Base-by-base conservation (phyloP, 2,797 vertebrate species). In the Ataeniobius toweri region DNA sequence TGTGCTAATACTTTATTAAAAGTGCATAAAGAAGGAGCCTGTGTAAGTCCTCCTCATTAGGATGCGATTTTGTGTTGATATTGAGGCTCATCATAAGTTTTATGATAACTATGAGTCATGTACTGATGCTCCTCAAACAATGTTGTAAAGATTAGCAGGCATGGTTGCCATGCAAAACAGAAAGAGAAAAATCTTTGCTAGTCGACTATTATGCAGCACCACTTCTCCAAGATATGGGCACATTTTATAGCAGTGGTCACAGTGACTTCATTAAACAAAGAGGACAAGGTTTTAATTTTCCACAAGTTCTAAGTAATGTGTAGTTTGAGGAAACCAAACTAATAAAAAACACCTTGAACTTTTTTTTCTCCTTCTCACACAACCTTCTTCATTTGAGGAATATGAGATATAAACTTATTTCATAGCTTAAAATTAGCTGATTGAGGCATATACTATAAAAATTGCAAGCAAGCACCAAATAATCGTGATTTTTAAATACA, bases 1-100 rank as follows among this genome's bases (percentile, higher is more conserved):
- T 74, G 55, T 74, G n/a, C 56, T 59, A 74, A 74, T 74, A 59
- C 14, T 74, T 61, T 74, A 74, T 59, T 74, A 59, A 74, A 73
- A 46, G 53, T 28, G 58, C 39, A 68, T 68, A 46, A 68, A 68
- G 16, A 68, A 46, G 41, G 0, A 39, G 22, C 39, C 12, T 68
- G 39, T 68, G 22, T 67, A 41, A 67, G 63, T n/a, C 36, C 39
- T 14, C 41, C 41, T 46, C 41, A 68, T 68, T 68, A 46, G 41
- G 67, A 44, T 41, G 10, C 24, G 8, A 39, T 6, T 9, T 41
- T 67, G 20, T 41, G 63, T 20, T 67, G 36, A 67, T 67, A 18
- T 2, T 12, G 41, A 24, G 20, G 1, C 36, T 18, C 36, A 41
- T 67, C 63, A 24, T 41, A 41, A 20, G 0, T 41, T 67, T 22